phyloP scores from a whole-genome alignment of 2,888 invertebrate genomes.

The Ormyrus thymus region DNA sequence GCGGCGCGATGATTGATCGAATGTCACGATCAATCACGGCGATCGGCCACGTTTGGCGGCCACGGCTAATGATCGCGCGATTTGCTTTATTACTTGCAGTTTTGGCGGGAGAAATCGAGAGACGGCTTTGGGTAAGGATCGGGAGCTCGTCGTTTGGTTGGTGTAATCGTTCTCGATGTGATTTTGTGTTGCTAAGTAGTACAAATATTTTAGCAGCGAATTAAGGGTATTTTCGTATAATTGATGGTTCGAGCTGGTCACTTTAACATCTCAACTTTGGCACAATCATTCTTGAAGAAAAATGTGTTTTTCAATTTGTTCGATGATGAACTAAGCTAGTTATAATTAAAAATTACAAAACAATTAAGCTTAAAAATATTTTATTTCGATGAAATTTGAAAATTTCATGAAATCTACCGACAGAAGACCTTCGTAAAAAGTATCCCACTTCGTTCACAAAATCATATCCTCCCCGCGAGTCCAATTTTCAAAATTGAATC shows the following conservation, averaged over 20 bases:
- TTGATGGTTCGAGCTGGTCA: too few species aligned
- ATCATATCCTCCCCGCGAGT: too few species aligned
- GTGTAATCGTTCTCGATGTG: background rate
- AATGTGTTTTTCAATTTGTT: background rate
- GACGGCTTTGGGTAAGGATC: background rate
- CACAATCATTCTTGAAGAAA: background rate
- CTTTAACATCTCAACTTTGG: too few species aligned
- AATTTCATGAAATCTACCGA: too few species aligned
- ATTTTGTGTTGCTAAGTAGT: too few species aligned
- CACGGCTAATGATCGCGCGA: conserved; percentile 32
- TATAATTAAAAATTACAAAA: background rate
- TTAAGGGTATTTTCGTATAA: too few species aligned
- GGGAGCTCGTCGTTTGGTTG: background rate
- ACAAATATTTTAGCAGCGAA: too few species aligned
- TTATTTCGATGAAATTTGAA: too few species aligned
- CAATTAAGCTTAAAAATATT: too few species aligned
- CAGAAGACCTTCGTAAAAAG: too few species aligned
- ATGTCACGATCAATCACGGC: conserved; percentile 28
- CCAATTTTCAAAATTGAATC: too few species aligned
- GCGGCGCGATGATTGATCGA: conserved; percentile 25
- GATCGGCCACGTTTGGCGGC: conserved; percentile 27
- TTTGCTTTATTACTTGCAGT: conserved; percentile 47
- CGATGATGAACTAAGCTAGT: background rate
- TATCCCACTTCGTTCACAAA: too few species aligned
- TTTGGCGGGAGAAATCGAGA: conserved; percentile 28